Evolutionary conservation across 2,113 vertebrate species (phyloP), one percentile per base, ranked within the genome.

Genomic region (Elaphurus davidianus): DNA sequence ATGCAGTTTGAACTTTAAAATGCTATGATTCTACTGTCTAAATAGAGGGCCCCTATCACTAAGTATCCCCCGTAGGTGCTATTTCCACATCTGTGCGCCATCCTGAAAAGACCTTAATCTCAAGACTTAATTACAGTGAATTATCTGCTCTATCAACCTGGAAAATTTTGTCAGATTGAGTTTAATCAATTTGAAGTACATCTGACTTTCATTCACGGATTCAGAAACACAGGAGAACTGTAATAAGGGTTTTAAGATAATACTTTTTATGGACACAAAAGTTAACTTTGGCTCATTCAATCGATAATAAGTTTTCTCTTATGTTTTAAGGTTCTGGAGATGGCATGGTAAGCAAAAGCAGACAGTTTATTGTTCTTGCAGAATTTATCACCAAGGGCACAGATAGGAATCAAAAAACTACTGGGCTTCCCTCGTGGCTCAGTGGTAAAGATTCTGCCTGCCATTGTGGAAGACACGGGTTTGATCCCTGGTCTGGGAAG

Each of bases 101-200:
- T 74, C 40, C 74, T 85, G 57, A 91, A 91, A 95, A 91, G 43
- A 78, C 50, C 62, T 96, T 90, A 30, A 87, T 74, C 54, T 93
- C 33, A 67, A 87, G 14, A 96, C 30, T 79, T 84, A 94, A 93
- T 84, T 79, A 91, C 14, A 90, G 33, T 87, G 59, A 96, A 89
- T 93, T 84, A 87, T 50, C 76, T 67, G 27, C n/a, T 96, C 62
- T 43, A 82, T 59, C 19, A 55, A 27, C 57, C 86, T 71, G 60
- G 78, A 95, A 88, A 64, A 74, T 19, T 52, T 87, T 62, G 78
- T 85, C 83, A 60, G 15, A 60, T 43, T 67, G 47, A 84, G 5
- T 94, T 89, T 83, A 96, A 96, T 78, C 45, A 93, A 28, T 84
- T 47, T 90, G 54, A 96, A 85, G 85, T 55, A 76, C 57, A 82